Base-by-base conservation (phyloP, 2,113 vertebrate genomes). In the Noctilio leporinus region DNA sequence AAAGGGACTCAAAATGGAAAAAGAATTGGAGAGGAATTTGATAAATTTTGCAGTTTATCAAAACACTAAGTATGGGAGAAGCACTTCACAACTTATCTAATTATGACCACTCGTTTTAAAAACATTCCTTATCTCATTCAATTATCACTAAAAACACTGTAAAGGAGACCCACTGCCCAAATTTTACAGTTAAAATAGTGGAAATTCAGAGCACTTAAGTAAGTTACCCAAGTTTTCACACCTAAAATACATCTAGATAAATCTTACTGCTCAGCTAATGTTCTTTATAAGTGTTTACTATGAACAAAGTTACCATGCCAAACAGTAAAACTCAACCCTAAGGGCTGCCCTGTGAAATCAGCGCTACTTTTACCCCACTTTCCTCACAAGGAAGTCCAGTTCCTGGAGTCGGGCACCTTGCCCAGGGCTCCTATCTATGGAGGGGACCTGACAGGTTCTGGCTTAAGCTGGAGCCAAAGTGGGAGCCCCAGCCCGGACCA, bases 61-160 rank as follows among this genome's bases (percentile, higher is more conserved):
- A 86, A 87, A 77, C 72, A 89, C 11, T n/a, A 81, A 53, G 59
- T 40, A 43, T 30, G 33, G 38, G 62, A 47, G 70, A 83, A 35
- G 30, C 20, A 57, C 53, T 94, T 93, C 7, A 81, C 3, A 67
- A 83, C 78, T 33, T 81, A 67, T 28, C n/a, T 43, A 62, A 95
- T 85, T 70, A 69, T 28, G 43, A 82, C 45, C 4, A 8, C 26
- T 59, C 88, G 30, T 53, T 88, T 70, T 35, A 7, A 65, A 95
- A 89, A 38, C 51, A 51, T 35, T 87, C 4, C 11, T 38, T 59
- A 75, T 43, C 51, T 95, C 49, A 7, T 86, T 95, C 62, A 59
- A 5, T 89, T 57, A 51, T 70, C 51, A 59, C 70, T 62, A 90
- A 92, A 89, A 95, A 65, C 24, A 33, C 67, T 51, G 17, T 59